phyloP scores from a whole-genome alignment of 2,113 vertebrate genomes.

The Syngnathoides biaculeatus region DNA sequence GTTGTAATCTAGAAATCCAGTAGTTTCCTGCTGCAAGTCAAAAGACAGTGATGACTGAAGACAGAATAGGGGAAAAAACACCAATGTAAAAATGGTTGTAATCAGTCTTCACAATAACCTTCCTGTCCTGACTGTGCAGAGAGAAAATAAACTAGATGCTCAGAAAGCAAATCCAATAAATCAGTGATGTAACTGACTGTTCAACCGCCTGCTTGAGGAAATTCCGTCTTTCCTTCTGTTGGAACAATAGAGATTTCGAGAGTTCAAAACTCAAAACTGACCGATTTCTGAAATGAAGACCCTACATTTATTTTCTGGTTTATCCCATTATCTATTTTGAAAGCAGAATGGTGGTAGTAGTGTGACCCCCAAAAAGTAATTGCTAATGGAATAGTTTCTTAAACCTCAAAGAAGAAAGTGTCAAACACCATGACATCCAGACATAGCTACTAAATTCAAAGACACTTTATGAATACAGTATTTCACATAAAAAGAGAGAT shows the following conservation, averaged over 20 bases:
- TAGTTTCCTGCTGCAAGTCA: slow-evolving; percentile 74
- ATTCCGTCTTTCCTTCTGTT: slow-evolving; percentile 35
- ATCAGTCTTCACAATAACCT: slow-evolving; percentile 74
- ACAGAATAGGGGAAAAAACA: slow-evolving; percentile 61
- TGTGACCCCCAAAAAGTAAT: neutral
- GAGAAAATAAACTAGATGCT: slow-evolving; percentile 60
- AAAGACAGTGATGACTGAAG: slow-evolving; percentile 65
- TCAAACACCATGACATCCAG: neutral
- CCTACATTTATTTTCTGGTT: too few relatives aligned
- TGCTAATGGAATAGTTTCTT: neutral
- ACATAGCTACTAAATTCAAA: neutral
- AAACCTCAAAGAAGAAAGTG: neutral
- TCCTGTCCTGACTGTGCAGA: slow-evolving; percentile 60
- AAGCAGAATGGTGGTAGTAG: neutral
- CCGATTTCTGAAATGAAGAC: neutral
- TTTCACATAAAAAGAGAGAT: neutral
- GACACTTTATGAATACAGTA: too few relatives aligned
- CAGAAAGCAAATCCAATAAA: slow-evolving; percentile 38
- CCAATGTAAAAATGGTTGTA: slow-evolving; percentile 63
- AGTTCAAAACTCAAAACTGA: slow-evolving; percentile 26
- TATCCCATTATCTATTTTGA: too few relatives aligned
- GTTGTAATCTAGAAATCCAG: slow-evolving; percentile 66
- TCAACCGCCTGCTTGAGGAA: slow-evolving; percentile 41
- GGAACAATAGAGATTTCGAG: slow-evolving; percentile 53
- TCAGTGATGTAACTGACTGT: slow-evolving; percentile 53